These are phyloP conservation scores for Labeo rohita DNA, from an alignment of 2,113 vertebrate species.

Conservation along the genomic window DNA sequence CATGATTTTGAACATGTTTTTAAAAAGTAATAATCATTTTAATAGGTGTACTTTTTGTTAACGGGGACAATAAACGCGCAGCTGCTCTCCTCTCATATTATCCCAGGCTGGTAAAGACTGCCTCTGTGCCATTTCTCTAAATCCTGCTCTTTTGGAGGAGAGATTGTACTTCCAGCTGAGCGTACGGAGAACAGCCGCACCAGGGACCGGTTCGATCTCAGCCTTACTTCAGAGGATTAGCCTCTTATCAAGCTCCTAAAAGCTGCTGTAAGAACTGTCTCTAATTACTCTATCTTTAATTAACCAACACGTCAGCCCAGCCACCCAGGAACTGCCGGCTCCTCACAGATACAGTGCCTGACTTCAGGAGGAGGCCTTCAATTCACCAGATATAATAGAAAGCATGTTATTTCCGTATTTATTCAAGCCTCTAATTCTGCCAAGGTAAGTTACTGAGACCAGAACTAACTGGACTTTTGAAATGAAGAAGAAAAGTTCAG, in stretches of 20 bases:
- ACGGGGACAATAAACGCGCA: too few species aligned
- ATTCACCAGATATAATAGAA: constrained; percentile 45
- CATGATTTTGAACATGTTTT: constrained; percentile 7
- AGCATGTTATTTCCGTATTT: constrained; percentile 14
- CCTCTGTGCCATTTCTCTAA: constrained; percentile 28
- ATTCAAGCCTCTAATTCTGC: constrained; percentile 17
- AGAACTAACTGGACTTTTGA: constrained; percentile 2
- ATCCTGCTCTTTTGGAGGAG: constrained; percentile 44
- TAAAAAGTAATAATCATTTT: background rate
- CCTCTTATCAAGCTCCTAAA: constrained; percentile 77
- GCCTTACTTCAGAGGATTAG: constrained; percentile 78
- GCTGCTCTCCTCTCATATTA: background rate
- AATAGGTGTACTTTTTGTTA: background rate
- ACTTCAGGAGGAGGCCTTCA: constrained; percentile 63
- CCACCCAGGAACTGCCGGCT: constrained; percentile 66
- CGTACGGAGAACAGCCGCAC: constrained; percentile 56
- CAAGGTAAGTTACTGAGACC: background rate
- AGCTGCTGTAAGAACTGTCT: constrained; percentile 75
- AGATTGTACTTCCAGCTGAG: constrained; percentile 59
- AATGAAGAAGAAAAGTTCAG: background rate
- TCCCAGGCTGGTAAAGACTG: constrained; percentile 14
- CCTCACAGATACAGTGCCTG: constrained; percentile 42
- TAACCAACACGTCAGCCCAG: constrained; percentile 74
- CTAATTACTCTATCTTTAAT: constrained; percentile 83
- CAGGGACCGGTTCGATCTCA: constrained; percentile 74